Evolutionary conservation across 92 coral and sea anemone species (phyloP).

Genomic region (Pocillopora meandrina): DNA sequence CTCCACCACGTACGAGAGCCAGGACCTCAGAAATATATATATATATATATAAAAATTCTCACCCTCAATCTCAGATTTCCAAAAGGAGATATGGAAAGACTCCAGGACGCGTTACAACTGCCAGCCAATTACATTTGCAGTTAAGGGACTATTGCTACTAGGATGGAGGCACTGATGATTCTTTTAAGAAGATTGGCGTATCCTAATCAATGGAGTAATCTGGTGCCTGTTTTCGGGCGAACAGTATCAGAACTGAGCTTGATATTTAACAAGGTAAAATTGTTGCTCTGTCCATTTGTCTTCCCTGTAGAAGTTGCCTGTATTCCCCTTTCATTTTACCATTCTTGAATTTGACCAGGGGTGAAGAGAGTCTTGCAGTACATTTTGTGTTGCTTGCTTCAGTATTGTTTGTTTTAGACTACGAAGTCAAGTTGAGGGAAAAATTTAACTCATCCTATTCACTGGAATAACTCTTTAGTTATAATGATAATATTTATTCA

Average conservation of each 20-base stretch:
- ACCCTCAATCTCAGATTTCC: too few relatives aligned
- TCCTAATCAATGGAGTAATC: slow-evolving; percentile 68
- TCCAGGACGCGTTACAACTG: slow-evolving; percentile 52
- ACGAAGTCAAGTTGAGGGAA: slow-evolving; percentile 5
- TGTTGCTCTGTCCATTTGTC: slow-evolving; percentile 46
- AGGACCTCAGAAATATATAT: too few relatives aligned
- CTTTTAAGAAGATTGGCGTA: slow-evolving; percentile 65
- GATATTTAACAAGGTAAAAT: slow-evolving; percentile 62
- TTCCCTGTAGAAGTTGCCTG: slow-evolving; percentile 61
- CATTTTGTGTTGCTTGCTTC: slow-evolving; percentile 46
- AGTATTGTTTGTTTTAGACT: slow-evolving; percentile 36
- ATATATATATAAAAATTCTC: too few relatives aligned
- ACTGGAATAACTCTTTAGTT: slow-evolving; percentile 27
- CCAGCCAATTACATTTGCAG: slow-evolving; percentile 56
- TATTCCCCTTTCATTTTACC: slow-evolving; percentile 36
- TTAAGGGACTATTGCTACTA: slow-evolving; percentile 60
- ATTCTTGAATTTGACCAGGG: slow-evolving; percentile 48
- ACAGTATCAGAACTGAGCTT: slow-evolving; percentile 62
- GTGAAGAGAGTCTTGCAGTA: slow-evolving; percentile 49
- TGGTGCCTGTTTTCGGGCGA: slow-evolving; percentile 62
- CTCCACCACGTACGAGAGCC: too few relatives aligned
- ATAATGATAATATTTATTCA: slow-evolving; percentile 10
- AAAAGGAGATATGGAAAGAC: slow-evolving; percentile 54
- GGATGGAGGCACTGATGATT: slow-evolving; percentile 66
- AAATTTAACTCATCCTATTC: slow-evolving; percentile 47